Evolutionary conservation across 1,140 invertebrate species (phyloP).

Genomic region (Lethocerus indicus): DNA sequence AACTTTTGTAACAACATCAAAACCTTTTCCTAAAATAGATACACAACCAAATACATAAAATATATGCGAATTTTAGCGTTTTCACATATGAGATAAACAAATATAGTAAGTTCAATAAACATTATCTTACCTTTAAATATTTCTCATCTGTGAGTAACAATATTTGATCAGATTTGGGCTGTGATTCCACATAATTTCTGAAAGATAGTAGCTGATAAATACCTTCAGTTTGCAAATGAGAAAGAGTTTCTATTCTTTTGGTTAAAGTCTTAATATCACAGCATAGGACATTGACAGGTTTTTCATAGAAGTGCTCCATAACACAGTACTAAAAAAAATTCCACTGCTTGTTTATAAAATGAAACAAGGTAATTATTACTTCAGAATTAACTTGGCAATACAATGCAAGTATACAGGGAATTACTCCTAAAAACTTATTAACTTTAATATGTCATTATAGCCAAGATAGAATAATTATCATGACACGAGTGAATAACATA

Average conservation of each 20-base stretch:
- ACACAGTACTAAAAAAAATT: conserved; percentile 46
- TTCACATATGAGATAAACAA: neutral
- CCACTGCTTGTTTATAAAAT: no score
- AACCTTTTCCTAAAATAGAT: conserved; percentile 16
- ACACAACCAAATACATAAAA: neutral
- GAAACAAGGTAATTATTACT: no score
- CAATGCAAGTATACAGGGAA: no score
- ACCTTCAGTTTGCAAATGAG: neutral
- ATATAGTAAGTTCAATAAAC: no score
- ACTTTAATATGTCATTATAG: no score
- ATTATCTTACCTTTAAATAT: conserved; percentile 1
- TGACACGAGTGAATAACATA: no score
- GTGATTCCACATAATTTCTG: conserved; percentile 5
- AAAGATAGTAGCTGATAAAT: neutral
- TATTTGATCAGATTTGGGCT: neutral
- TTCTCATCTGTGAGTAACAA: neutral
- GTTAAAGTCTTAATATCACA: no score
- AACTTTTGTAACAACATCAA: conserved; percentile 32
- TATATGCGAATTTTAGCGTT: neutral
- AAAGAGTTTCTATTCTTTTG: neutral
- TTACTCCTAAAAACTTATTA: no score
- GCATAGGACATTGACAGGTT: conserved; percentile 28
- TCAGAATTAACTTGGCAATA: no score
- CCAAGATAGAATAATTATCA: no score
- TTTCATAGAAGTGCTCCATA: conserved; percentile 46